Base-by-base conservation (phyloP, 2,888 invertebrate species). In the Mythimna impura region DNA sequence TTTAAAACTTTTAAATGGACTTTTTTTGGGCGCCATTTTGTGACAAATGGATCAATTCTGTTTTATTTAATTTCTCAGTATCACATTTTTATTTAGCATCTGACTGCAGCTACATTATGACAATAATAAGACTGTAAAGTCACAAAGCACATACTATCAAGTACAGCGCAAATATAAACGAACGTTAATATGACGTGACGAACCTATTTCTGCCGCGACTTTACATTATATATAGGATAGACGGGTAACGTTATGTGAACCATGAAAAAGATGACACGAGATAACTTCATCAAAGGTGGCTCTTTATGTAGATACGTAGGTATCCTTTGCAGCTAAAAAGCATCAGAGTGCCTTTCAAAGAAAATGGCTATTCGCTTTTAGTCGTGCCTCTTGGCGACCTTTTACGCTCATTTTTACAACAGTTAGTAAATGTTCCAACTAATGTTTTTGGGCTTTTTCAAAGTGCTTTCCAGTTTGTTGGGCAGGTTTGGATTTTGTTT, bases 251-350 rank as follows among this genome's bases (percentile, higher is more conserved):
- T 82, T 80, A 88, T 80, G 82, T 64, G 79, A 71, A 71, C 83
- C 84, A 86, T 91, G 92, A 92, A 91, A 92, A 89, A 92, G 92
- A 92, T 92, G 87, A 80, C 76, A 75, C 66, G 60, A 88, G 91
- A 93, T 93, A 92, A 92, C 89, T 88, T 88, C 88, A 89, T 92
- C 91, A 91, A 92, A 91, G 91, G 91, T 91, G 89, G 83, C 81
- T 79, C 86, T 91, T 88, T 91, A 90, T 89, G 88, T 86, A 85
- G 89, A 87, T 88, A 88, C 81, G 83, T 84, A 82, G 82, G 78
- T 87, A 75, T 87, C 88, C 88, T 89, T 88, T 85, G 82, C 82
- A 78, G 73, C 83, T 87, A 88, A 88, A 86, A 88, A 88, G 88
- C 85, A 80, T 76, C 71, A 55, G 82, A 90, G 90, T 88, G 87